These are phyloP conservation scores for Spialia ferax DNA, from an alignment of 2,888 invertebrate species.

Conservation along the genomic window DNA sequence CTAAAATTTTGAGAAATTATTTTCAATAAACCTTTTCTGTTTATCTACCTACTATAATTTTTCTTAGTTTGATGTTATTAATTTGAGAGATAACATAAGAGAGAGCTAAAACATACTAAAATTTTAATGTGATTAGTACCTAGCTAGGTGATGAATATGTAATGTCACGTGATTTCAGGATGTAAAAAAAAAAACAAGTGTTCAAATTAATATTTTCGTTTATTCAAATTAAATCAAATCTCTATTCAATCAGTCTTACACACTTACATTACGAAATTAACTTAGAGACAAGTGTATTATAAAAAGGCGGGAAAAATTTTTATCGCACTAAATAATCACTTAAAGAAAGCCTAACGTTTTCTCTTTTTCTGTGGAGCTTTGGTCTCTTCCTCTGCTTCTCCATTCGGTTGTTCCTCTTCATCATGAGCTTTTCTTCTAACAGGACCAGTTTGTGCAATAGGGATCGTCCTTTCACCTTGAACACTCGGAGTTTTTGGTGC, in stretches of 20 bases:
- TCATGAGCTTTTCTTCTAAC: conserved; percentile 78
- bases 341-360: conserved; percentile 55
- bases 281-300: background rate
- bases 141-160: too few relatives aligned
- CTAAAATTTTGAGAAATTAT: too few relatives aligned
- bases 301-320: conserved; percentile 8
- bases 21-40: too few relatives aligned
- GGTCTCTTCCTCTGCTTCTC: conserved; percentile 48
- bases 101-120: too few relatives aligned
- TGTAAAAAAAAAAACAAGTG: conserved; percentile 13
- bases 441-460: conserved; percentile 88
- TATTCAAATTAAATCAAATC: conserved; percentile 31
- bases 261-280: conserved; percentile 16
- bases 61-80: too few relatives aligned
- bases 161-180: too few relatives aligned
- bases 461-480: conserved; percentile 82
- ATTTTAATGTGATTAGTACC: too few relatives aligned
- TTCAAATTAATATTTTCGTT: conserved; percentile 3
- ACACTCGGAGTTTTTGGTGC: conserved; percentile 79
- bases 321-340: background rate
- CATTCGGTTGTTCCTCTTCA: conserved; percentile 52
- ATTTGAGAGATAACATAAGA: too few relatives aligned
- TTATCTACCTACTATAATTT: too few relatives aligned
- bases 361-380: conserved; percentile 74
- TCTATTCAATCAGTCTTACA: conserved; percentile 32